Evolutionary conservation across 1,140 invertebrate species (phyloP), one percentile per base, ranked within the genome.

Genomic region (Drosophila kikkawai): DNA sequence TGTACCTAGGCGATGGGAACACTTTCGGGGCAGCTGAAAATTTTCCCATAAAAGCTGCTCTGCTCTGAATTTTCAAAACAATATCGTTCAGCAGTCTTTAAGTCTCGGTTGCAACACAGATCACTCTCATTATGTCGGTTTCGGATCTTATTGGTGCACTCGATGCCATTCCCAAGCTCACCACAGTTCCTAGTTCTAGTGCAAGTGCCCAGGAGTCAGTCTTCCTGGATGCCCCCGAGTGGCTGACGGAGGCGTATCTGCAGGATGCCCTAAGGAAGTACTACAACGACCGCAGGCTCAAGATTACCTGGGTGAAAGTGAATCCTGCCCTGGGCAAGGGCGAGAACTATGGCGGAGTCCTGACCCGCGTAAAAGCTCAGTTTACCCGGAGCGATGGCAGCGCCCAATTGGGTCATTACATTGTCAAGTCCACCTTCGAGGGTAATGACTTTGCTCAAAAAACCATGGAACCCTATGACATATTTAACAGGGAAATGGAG

Each of bases 401-500:
- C n/a, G 44, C 53, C 1, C 65, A 75, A 36, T 42, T 50, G 6
- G 84, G 82, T 0, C 61, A 80, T 29, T 91, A 83, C 44, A 83
- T 93, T 9, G 64, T 93, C 0, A 93, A 93, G 61, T 88, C 90
- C 22, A 84, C 92, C 0, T 91, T 86, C 29, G 88, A 93, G 34
- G 73, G 71, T 17, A 82, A 92, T 64, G 91, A 92, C 22, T 91
- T 92, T 39, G 53, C 77, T 2, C 63, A 73, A 8, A 78, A 79
- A 36, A 29, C 60, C 1, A 92, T 93, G 88, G 77, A 80, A 37
- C 82, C 85, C 0, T 92, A 91, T n/a, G 86, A 93, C 58, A 91
- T 92, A 22, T 93, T 91, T 63, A 93, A 91, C 63, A 80, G 92
- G 0, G 92, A 93, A 61, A 92, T 93, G 69, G 56, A 66, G 1